A percentile compares a stretch with the other conserved stretches of the same genome.
These are phyloP conservation scores for Pristionchus arcanus DNA, from an alignment of 2,888 invertebrate genomes.

Conservation along the genomic window DNA sequence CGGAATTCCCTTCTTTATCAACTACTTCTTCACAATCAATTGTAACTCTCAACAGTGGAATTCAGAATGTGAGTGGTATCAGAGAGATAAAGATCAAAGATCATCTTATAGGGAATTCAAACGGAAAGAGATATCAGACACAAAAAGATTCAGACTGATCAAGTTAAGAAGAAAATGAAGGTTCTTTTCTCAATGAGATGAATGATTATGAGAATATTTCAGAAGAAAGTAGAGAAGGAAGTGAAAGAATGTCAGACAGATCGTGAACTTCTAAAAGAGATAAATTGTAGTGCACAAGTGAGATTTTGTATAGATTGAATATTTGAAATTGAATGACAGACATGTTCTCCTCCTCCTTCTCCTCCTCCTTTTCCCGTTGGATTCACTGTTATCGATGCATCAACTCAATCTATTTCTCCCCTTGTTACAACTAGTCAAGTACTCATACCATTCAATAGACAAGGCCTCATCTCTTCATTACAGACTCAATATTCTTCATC, in stretches of 20 bases:
- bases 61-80: background rate
- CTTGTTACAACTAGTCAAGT: constrained; percentile 21
- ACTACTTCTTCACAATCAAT: background rate
- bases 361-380: background rate
- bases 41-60: background rate
- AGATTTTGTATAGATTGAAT: background rate
- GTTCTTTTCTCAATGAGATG: background rate
- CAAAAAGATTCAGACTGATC: constrained; percentile 2
- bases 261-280: constrained; percentile 4
- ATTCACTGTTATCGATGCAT: background rate
- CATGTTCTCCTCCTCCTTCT: constrained; percentile 6
- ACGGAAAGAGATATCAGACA: constrained; percentile 13
- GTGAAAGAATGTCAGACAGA: constrained; percentile 25
- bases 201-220: background rate
- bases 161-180: constrained; percentile 10
- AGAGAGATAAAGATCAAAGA: background rate
- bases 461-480: background rate
- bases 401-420: background rate
- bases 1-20: background rate
- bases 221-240: constrained; percentile 31
- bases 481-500: constrained; percentile 25
- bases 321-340: background rate
- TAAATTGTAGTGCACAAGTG: constrained; percentile 13
- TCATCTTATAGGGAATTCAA: background rate
- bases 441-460: background rate